Evolutionary conservation across 2,113 vertebrate species (phyloP).

Genomic region (Hemicordylus capensis): DNA sequence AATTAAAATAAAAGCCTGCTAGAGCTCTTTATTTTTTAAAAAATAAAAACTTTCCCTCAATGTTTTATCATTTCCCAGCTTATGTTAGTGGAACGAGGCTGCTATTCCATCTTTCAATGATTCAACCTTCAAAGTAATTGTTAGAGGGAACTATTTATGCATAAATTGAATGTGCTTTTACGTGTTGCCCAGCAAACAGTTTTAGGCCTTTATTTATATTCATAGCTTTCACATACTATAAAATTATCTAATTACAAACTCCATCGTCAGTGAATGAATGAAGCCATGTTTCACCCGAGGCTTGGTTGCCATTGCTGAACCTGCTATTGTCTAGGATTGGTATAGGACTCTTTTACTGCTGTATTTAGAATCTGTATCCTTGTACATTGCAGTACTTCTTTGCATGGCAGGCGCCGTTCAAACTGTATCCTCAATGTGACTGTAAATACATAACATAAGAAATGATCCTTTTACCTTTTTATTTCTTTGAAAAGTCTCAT

Average conservation of each 20-base stretch:
- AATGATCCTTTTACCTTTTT: not conserved
- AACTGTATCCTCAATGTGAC: not conserved
- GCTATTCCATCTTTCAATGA: not conserved
- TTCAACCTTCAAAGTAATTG: not conserved
- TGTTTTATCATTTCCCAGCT: not conserved
- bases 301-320: not conserved
- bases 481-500: not conserved
- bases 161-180: not conserved
- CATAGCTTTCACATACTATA: not conserved
- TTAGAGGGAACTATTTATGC: not conserved
- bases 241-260: slow-evolving; percentile 5
- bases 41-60: too few relatives aligned
- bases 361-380: not conserved
- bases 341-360: not conserved
- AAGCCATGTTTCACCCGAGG: not conserved
- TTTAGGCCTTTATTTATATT: not conserved
- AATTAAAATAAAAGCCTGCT: too few relatives aligned
- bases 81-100: not conserved
- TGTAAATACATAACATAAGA: not conserved
- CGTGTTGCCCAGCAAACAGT: not conserved
- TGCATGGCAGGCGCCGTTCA: not conserved
- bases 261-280: not conserved
- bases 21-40: not conserved
- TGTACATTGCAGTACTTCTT: not conserved
- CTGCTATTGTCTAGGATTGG: not conserved